Evolutionary conservation across 1,140 invertebrate species (phyloP).

Genomic region (Paraescarpia echinospica): DNA sequence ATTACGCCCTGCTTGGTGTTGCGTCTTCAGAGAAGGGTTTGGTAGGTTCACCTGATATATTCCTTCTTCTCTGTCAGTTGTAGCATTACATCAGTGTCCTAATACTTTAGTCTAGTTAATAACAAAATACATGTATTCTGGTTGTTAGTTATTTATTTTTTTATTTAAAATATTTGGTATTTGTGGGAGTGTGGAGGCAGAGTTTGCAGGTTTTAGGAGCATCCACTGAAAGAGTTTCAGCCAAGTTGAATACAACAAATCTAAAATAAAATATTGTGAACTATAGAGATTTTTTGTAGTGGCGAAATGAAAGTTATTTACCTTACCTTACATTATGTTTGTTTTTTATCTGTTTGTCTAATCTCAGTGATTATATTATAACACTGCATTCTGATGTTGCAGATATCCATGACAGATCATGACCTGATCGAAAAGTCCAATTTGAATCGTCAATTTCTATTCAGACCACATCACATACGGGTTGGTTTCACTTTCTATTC

Average conservation of each 20-base stretch:
- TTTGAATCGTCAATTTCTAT: conserved; percentile 97
- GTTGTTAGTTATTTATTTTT: not conserved
- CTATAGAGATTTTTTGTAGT: not conserved
- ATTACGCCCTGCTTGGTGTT: conserved; percentile 98
- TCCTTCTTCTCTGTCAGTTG: not conserved
- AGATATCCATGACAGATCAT: conserved; percentile 91
- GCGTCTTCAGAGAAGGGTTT: conserved; percentile 66
- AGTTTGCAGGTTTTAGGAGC: not conserved
- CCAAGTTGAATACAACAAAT: not conserved
- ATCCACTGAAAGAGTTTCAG: not conserved
- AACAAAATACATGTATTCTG: not conserved
- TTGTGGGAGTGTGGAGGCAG: not conserved
- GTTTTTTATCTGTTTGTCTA: not conserved
- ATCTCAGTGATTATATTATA: not conserved
- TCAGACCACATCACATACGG: conserved; percentile 67
- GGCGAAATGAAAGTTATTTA: not conserved
- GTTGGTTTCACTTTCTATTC: conserved; percentile 35
- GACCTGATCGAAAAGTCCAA: conserved; percentile 99
- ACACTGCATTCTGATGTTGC: not conserved
- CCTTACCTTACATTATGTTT: not conserved
- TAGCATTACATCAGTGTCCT: not conserved
- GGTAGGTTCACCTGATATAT: conserved; percentile 52
- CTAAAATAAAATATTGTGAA: not conserved
- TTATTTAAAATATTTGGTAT: not conserved
- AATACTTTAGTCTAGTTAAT: not conserved